Evolutionary conservation across 2,113 vertebrate genomes (phyloP).

Genomic region (Platichthys flesus): DNA sequence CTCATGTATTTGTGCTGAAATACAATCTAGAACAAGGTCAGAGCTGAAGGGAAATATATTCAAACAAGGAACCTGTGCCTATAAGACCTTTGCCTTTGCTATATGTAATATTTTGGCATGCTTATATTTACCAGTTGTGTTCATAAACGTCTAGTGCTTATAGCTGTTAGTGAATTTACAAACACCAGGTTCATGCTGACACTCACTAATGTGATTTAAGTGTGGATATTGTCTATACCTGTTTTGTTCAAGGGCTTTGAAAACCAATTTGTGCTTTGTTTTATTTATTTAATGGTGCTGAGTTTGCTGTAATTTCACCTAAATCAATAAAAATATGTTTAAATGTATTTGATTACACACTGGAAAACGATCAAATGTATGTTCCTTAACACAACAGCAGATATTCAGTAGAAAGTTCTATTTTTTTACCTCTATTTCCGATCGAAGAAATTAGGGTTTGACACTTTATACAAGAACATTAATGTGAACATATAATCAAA

Average conservation of each 20-base stretch:
- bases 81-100: conserved; percentile 37
- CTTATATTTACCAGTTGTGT: conserved; percentile 18
- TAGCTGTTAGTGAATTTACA: conserved; percentile 13
- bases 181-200: background rate
- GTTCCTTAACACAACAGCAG: background rate
- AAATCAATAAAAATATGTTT: background rate
- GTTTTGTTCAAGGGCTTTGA: conserved; percentile 59
- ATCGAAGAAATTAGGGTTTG: background rate
- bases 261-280: conserved; percentile 34
- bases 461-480: background rate
- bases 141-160: conserved; percentile 20
- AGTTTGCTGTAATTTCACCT: conserved; percentile 27
- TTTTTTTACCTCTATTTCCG: background rate
- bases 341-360: conserved; percentile 31
- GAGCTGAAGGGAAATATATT: background rate
- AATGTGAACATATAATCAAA: background rate
- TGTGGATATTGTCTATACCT: conserved; percentile 1
- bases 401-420: background rate
- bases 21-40: background rate
- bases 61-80: conserved; percentile 45
- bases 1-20: conserved; percentile 7
- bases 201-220: background rate
- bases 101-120: conserved; percentile 43
- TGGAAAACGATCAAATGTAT: background rate
- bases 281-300: conserved; percentile 31